These are phyloP conservation scores for Clivina fossor DNA, from an alignment of 2,888 invertebrate genomes.

Conservation along the genomic window DNA sequence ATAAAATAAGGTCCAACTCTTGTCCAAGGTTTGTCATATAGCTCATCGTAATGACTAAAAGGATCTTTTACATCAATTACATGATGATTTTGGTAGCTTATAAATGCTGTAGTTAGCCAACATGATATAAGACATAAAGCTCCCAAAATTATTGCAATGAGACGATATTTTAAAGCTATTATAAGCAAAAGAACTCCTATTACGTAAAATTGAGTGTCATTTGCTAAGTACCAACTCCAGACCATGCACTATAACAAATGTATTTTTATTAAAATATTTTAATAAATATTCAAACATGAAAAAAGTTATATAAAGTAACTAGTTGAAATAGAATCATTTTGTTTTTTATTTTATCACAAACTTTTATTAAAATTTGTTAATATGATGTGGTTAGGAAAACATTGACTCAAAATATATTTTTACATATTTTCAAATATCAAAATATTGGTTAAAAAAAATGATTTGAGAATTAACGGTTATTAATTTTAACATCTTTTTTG, in stretches of 20 bases:
- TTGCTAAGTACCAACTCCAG: conserved; percentile 56
- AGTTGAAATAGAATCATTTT: neutral
- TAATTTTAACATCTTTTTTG: too few relatives aligned
- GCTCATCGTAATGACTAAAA: conserved; percentile 39
- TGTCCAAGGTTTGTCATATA: conserved; percentile 44
- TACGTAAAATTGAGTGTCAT: conserved; percentile 54
- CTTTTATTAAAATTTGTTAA: too few relatives aligned
- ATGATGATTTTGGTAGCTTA: conserved; percentile 52
- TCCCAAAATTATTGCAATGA: conserved; percentile 43
- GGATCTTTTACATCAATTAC: conserved; percentile 35
- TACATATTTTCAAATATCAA: too few relatives aligned
- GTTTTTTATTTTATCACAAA: too few relatives aligned
- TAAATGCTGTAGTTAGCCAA: conserved; percentile 52
- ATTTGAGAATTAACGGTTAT: too few relatives aligned
- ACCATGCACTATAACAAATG: conserved; percentile 50
- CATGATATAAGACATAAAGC: conserved; percentile 49
- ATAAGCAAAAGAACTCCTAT: conserved; percentile 51
- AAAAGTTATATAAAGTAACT: too few relatives aligned
- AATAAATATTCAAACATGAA: neutral
- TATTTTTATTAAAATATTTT: neutral
- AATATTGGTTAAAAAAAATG: too few relatives aligned
- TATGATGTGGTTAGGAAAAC: too few relatives aligned
- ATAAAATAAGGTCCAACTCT: conserved; percentile 44
- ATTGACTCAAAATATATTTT: too few relatives aligned
- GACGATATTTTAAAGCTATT: conserved; percentile 49